phyloP scores from a whole-genome alignment of 2,113 vertebrate species.

The Poecile atricapillus region DNA sequence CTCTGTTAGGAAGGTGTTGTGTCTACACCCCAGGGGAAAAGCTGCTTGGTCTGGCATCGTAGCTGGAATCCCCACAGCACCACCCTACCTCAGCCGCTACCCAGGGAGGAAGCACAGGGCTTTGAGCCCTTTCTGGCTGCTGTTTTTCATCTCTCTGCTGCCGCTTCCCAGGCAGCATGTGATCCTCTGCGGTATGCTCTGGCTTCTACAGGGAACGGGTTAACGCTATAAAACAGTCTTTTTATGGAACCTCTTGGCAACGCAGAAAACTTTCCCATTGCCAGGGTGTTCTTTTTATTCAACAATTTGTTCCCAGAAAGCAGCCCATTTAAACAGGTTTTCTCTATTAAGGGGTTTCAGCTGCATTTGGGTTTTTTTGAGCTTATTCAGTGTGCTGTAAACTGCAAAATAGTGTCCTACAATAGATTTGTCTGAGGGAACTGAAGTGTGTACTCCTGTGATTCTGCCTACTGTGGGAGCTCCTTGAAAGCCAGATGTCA shows the following conservation, averaged over 20 bases:
- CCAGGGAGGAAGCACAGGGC: background rate
- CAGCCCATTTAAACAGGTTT: slow-evolving; percentile 55
- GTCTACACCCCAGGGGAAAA: background rate
- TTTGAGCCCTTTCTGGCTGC: background rate
- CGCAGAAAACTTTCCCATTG: background rate
- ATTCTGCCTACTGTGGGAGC: slow-evolving; percentile 38
- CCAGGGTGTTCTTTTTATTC: slow-evolving; percentile 26
- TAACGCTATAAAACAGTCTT: background rate
- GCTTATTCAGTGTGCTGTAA: slow-evolving; percentile 10
- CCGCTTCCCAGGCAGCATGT: background rate
- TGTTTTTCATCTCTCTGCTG: background rate
- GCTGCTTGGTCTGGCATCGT: fast-evolving
- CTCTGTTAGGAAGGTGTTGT: background rate
- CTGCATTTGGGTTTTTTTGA: slow-evolving; percentile 45
- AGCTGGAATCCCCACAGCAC: background rate
- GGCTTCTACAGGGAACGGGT: background rate
- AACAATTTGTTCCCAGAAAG: slow-evolving; percentile 56
- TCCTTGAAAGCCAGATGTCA: slow-evolving; percentile 44
- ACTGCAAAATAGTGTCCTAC: background rate
- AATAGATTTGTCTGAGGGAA: slow-evolving; percentile 17
- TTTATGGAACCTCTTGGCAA: slow-evolving; percentile 38
- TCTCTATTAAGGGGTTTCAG: slow-evolving; percentile 63
- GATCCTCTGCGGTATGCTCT: background rate
- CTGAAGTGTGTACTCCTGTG: slow-evolving; percentile 38
- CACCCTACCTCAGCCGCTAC: fast-evolving